phyloP scores from a whole-genome alignment of 1,140 invertebrate genomes.

The Kradibia gibbosae region DNA sequence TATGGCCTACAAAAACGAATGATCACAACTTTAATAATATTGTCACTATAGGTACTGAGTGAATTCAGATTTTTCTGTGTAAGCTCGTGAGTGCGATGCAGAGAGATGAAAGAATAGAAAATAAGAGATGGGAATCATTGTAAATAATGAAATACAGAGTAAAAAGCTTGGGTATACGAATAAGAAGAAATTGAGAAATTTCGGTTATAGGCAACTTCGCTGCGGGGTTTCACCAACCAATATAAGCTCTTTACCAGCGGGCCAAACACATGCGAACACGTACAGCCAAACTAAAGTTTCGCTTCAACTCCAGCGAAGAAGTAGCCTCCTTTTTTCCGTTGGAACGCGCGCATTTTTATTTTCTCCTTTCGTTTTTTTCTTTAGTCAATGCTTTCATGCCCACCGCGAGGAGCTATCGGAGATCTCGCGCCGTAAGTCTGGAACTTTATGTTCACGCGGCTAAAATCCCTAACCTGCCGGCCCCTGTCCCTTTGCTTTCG shows the following conservation, averaged over 20 bases:
- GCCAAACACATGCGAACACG: slow-evolving; percentile 14
- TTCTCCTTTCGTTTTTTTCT: slow-evolving; percentile 22
- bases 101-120: background rate
- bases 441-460: slow-evolving; percentile 73
- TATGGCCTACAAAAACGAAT: slow-evolving; percentile 55
- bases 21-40: slow-evolving; percentile 11
- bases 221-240: slow-evolving; percentile 44
- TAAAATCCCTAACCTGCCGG: slow-evolving; percentile 64
- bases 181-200: slow-evolving; percentile 48
- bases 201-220: slow-evolving; percentile 30
- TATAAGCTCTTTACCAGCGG: slow-evolving; percentile 47
- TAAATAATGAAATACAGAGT: slow-evolving; percentile 39
- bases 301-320: slow-evolving; percentile 7
- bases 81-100: background rate
- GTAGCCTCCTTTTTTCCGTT: slow-evolving; percentile 47
- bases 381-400: slow-evolving; percentile 69
- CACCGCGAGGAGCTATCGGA: slow-evolving; percentile 72
- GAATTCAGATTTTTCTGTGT: slow-evolving; percentile 4
- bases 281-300: slow-evolving; percentile 23
- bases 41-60: slow-evolving; percentile 33
- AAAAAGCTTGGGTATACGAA: slow-evolving; percentile 30
- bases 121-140: background rate
- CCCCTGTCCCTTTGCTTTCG: slow-evolving; percentile 68
- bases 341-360: slow-evolving; percentile 60
- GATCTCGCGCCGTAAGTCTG: slow-evolving; percentile 74